Conservation (phyloP, 2,888 invertebrate genomes). For the Alitta virens region DNA sequence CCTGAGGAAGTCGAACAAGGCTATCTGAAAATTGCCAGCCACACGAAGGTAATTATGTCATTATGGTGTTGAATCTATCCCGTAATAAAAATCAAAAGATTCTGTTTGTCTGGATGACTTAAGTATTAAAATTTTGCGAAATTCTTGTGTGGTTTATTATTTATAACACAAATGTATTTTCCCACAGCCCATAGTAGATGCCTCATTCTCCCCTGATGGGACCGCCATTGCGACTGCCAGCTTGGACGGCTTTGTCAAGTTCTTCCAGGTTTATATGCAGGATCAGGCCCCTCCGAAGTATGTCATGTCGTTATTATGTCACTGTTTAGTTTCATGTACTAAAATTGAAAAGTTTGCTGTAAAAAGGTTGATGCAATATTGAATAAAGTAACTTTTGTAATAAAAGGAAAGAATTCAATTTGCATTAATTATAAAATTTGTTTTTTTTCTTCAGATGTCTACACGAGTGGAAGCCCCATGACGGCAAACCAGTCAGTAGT, state of each 20-base stretch:
- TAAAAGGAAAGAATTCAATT: no score
- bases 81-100: no score
- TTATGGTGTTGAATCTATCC: neutral
- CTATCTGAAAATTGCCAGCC: conserved; percentile 38
- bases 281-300: conserved; percentile 24
- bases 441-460: conserved; percentile 65
- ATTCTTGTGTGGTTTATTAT: neutral
- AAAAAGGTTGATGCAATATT: no score
- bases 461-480: conserved; percentile 92
- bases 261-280: conserved; percentile 69
- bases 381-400: no score
- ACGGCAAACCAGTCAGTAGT: conserved; percentile 79
- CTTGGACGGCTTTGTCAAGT: conserved; percentile 84
- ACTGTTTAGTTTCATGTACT: no score
- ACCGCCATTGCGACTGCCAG: conserved; percentile 89
- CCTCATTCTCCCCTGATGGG: conserved; percentile 90
- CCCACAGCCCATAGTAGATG: conserved; percentile 71
- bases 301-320: no score
- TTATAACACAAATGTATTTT: neutral
- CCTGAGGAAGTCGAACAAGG: conserved; percentile 40
- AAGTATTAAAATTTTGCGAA: no score
- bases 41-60: conserved; percentile 35
- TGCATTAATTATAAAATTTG: neutral
- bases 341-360: no score
- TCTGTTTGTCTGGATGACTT: no score